Conservation (phyloP, 2,797 vertebrate species). For the Melanotaenia maccullochi region DNA sequence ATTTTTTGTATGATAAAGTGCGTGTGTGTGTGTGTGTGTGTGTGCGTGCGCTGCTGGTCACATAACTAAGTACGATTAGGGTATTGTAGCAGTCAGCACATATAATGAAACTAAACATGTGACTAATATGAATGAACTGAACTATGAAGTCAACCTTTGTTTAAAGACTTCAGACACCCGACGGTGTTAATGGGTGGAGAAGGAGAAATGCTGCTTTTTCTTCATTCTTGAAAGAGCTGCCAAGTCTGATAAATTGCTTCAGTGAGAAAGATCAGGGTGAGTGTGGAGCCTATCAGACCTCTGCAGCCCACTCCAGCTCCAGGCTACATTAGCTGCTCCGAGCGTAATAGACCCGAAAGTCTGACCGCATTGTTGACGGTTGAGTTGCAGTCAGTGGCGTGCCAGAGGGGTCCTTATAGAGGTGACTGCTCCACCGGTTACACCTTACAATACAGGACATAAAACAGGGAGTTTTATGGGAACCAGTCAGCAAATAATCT, state of each 20-base stretch:
- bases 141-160: too few species aligned
- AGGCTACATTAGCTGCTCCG: conserved; percentile 1
- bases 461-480: too few species aligned
- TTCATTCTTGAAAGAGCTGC: neutral
- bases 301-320: neutral
- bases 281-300: neutral
- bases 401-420: neutral
- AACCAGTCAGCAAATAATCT: too few species aligned
- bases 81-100: neutral
- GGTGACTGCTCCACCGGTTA: neutral
- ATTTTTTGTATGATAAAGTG: conserved; percentile 38
- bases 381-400: neutral
- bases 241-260: conserved; percentile 10
- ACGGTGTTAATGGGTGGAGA: too few species aligned
- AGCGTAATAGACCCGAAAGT: conserved; percentile 8
- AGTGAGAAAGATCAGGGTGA: neutral
- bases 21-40: conserved; percentile 7
- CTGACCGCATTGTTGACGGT: neutral
- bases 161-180: neutral
- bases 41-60: too few species aligned
- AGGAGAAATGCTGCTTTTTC: conserved; percentile 5
- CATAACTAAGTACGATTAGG: neutral
- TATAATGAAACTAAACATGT: too few species aligned
- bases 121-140: too few species aligned
- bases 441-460: neutral